These are phyloP conservation scores for Zaprionus vittiger DNA, from an alignment of 1,140 invertebrate species.

Conservation along the genomic window DNA sequence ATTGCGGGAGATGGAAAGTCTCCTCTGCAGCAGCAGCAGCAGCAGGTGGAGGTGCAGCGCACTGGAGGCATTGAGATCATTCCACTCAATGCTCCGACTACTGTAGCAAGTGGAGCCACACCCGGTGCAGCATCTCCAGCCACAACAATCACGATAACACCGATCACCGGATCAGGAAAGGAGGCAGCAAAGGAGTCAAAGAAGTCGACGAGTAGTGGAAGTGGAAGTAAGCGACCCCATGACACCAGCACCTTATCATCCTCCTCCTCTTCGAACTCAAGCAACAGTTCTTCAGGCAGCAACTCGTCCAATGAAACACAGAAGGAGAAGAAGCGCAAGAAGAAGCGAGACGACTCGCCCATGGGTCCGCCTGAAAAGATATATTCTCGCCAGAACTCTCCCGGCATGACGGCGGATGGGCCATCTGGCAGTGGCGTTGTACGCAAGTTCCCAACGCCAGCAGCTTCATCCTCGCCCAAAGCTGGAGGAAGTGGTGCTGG, in stretches of 20 bases:
- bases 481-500: slow-evolving; percentile 38
- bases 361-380: slow-evolving; percentile 94
- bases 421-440: slow-evolving; percentile 75
- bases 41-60: slow-evolving; percentile 70
- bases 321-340: slow-evolving; percentile 91
- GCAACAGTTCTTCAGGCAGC: slow-evolving; percentile 78
- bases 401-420: slow-evolving; percentile 45
- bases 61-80: slow-evolving; percentile 86
- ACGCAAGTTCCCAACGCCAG: slow-evolving; percentile 75
- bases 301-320: slow-evolving; percentile 85
- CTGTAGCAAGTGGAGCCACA: slow-evolving; percentile 13
- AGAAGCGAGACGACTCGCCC: slow-evolving; percentile 90
- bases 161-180: slow-evolving; percentile 86
- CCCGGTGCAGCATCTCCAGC: slow-evolving; percentile 44
- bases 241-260: slow-evolving; percentile 45
- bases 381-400: slow-evolving; percentile 79
- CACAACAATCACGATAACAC: slow-evolving; percentile 91
- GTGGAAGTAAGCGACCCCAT: slow-evolving; percentile 55
- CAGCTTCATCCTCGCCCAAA: slow-evolving; percentile 88
- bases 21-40: slow-evolving; percentile 10
- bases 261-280: slow-evolving; percentile 37
- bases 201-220: slow-evolving; percentile 19
- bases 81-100: slow-evolving; percentile 82
- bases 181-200: slow-evolving; percentile 50
- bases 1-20: slow-evolving; percentile 64